Percentiles rank a stretch among this genome's conserved stretches.
phyloP scores from a whole-genome alignment of 2,113 vertebrate species.

The Verasper variegatus region DNA sequence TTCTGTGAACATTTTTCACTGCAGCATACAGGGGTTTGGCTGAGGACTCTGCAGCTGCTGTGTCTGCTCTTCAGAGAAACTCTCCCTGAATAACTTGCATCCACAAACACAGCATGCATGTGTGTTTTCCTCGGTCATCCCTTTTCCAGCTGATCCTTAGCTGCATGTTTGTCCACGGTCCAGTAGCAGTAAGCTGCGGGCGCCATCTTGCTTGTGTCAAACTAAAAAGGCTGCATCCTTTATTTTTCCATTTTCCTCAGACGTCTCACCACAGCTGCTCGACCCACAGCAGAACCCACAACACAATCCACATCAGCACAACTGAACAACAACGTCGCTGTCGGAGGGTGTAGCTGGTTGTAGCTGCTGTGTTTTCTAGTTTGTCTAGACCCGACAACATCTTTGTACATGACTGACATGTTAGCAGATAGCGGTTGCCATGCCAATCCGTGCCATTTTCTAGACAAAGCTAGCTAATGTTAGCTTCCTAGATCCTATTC shows the following conservation, averaged over 20 bases:
- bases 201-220: conserved; percentile 83
- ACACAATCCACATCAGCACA: not conserved
- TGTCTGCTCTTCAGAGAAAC: not conserved
- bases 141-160: conserved; percentile 14
- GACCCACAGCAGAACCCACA: not conserved
- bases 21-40: conserved; percentile 20
- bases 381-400: not conserved
- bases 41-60: not conserved
- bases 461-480: conserved; percentile 24
- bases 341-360: not conserved
- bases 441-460: conserved; percentile 25
- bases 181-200: conserved; percentile 48
- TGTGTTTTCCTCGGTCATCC: not conserved
- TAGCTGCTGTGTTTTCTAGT: not conserved
- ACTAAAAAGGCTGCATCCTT: conserved; percentile 57
- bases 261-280: conserved; percentile 32
- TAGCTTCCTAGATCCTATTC: not conserved
- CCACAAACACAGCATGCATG: not conserved
- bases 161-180: conserved; percentile 30
- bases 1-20: conserved; percentile 13
- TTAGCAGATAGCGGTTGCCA: conserved; percentile 3
- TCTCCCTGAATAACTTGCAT: not conserved
- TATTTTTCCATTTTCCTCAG: conserved; percentile 51
- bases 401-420: not conserved
- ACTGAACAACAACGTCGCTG: no score